phyloP scores from a whole-genome alignment of 2,888 invertebrate species.

The Parnassius smintheus region DNA sequence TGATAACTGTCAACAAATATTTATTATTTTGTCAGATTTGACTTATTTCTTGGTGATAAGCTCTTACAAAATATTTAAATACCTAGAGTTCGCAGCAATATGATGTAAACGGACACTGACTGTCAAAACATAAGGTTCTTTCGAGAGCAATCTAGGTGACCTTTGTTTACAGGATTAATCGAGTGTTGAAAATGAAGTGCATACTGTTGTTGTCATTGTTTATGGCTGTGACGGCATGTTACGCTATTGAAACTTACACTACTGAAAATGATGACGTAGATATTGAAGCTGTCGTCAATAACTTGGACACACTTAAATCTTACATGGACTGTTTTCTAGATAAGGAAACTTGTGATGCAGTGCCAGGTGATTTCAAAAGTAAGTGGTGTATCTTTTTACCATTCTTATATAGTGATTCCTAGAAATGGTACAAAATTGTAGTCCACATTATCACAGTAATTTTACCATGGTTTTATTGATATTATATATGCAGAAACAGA shows the following conservation, averaged over 20 bases:
- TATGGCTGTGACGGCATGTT: slow-evolving; percentile 38
- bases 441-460: too few relatives aligned
- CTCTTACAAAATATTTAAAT: not conserved
- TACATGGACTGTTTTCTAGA: slow-evolving; percentile 55
- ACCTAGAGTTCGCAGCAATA: not conserved
- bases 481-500: too few relatives aligned
- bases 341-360: slow-evolving; percentile 43
- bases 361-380: slow-evolving; percentile 56
- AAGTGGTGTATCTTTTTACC: slow-evolving; percentile 33
- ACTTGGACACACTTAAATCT: slow-evolving; percentile 35
- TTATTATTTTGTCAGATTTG: not conserved
- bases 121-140: not conserved
- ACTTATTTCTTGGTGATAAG: not conserved
- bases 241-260: slow-evolving; percentile 46
- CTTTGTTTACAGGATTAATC: not conserved
- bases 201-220: slow-evolving; percentile 41
- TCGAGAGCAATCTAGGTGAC: not conserved
- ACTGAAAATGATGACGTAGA: slow-evolving; percentile 59
- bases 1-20: not conserved
- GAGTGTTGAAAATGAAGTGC: slow-evolving; percentile 47
- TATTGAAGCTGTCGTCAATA: slow-evolving; percentile 45
- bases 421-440: too few relatives aligned
- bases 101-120: not conserved
- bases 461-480: too few relatives aligned
- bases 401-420: too few relatives aligned